Conservation (phyloP, 2,113 vertebrate species). For the Asarcornis scutulata region DNA sequence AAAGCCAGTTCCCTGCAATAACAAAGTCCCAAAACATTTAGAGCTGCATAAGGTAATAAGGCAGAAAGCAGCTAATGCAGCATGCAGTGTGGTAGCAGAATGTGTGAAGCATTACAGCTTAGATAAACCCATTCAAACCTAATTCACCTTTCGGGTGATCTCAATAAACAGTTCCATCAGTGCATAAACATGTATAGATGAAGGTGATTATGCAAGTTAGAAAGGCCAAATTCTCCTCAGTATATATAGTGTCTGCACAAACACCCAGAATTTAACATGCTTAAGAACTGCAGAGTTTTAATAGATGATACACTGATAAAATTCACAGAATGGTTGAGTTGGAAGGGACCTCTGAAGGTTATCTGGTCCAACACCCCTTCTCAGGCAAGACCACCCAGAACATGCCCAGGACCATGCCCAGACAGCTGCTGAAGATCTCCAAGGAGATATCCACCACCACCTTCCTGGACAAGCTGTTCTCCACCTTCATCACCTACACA, state of each 20-base stretch:
- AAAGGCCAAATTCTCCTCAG: background rate
- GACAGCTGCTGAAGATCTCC: background rate
- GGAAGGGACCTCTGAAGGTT: background rate
- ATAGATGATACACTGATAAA: background rate
- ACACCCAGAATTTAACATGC: background rate
- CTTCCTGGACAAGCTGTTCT: background rate
- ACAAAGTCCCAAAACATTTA: background rate
- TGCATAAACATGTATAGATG: background rate
- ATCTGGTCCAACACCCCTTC: background rate
- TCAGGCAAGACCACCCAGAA: background rate
- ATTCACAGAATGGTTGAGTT: background rate
- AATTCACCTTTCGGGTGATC: constrained; percentile 25
- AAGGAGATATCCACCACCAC: background rate
- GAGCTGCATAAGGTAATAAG: constrained; percentile 32
- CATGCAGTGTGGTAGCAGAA: background rate
- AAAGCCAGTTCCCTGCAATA: constrained; percentile 33
- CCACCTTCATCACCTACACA: background rate
- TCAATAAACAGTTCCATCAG: background rate
- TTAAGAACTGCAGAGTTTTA: background rate
- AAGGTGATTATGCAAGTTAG: background rate
- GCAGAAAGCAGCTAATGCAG: constrained; percentile 51
- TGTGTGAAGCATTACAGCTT: background rate
- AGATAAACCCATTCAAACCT: constrained; percentile 8
- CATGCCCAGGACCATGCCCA: background rate
- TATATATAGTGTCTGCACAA: background rate